Evolutionary conservation across 2,888 invertebrate genomes (phyloP).

Genomic region (Temnothorax unifasciatus): DNA sequence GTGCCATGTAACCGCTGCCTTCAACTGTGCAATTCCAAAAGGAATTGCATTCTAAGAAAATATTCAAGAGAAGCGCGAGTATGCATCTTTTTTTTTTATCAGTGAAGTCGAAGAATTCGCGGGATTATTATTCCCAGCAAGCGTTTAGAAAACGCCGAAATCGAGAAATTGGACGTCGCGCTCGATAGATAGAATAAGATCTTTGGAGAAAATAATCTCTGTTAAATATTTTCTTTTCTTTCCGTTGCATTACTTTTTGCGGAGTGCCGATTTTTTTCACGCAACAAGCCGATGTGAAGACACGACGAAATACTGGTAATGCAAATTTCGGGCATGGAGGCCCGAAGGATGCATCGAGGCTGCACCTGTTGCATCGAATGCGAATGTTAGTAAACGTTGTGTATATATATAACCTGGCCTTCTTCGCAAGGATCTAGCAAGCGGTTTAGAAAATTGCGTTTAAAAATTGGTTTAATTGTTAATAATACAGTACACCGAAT

Average conservation of each 20-base stretch:
- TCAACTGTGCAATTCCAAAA: constrained; percentile 71
- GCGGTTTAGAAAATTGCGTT: constrained; percentile 13
- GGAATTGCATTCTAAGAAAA: constrained; percentile 67
- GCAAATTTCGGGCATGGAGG: constrained; percentile 64
- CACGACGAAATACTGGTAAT: constrained; percentile 11
- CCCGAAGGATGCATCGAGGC: constrained; percentile 70
- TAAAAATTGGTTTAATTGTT: background rate
- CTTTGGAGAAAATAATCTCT: background rate
- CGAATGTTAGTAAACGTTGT: constrained; percentile 74
- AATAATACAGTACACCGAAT: background rate
- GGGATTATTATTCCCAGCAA: background rate
- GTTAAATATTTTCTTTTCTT: background rate
- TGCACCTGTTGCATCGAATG: constrained; percentile 75
- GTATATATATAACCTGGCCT: constrained; percentile 41
- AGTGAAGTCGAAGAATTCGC: constrained; percentile 63
- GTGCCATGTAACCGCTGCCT: background rate
- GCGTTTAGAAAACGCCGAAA: constrained; percentile 34
- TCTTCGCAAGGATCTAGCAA: constrained; percentile 2
- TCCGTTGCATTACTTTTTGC: background rate
- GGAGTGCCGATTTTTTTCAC: background rate
- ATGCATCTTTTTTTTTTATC: constrained; percentile 69
- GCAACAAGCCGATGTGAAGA: background rate
- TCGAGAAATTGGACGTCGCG: constrained; percentile 27
- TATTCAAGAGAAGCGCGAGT: constrained; percentile 64
- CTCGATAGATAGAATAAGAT: background rate